phyloP scores from a whole-genome alignment of 2,113 vertebrate genomes.

The Myiagra hebetior region DNA sequence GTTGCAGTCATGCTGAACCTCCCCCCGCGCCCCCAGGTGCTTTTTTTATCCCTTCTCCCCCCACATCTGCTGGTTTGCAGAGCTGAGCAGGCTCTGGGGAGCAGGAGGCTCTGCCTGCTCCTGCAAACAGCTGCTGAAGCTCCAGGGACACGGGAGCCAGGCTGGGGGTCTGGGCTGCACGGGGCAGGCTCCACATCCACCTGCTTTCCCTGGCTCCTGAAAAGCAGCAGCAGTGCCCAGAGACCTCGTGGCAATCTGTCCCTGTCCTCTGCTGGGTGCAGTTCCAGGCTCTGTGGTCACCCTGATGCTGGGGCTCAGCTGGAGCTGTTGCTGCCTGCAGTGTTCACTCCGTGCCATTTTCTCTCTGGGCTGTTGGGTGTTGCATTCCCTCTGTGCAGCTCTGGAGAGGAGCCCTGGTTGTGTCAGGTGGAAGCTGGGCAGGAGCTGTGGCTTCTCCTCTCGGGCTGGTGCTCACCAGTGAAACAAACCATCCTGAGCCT shows the following conservation, averaged over 20 bases:
- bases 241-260: rapidly evolving
- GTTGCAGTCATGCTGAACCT: slow-evolving; percentile 63
- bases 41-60: slow-evolving; percentile 57
- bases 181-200: rapidly evolving
- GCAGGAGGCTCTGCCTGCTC: neutral
- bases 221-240: neutral
- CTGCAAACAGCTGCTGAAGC: neutral
- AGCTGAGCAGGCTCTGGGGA: slow-evolving; percentile 19
- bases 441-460: neutral
- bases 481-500: neutral
- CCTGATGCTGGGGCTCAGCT: neutral
- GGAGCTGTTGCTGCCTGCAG: rapidly evolving
- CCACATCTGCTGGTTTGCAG: slow-evolving; percentile 39
- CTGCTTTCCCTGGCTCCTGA: neutral
- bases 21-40: slow-evolving; percentile 48
- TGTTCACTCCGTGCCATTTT: rapidly evolving
- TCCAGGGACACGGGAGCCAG: neutral
- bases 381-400: neutral
- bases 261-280: neutral
- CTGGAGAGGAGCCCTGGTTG: neutral
- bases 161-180: neutral
- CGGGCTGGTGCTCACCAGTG: neutral
- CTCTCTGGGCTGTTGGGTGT: neutral
- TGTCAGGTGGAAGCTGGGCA: neutral
- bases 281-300: rapidly evolving